Evolutionary conservation across 2,888 invertebrate species (phyloP).

Genomic region (Eupithecia vulgata): DNA sequence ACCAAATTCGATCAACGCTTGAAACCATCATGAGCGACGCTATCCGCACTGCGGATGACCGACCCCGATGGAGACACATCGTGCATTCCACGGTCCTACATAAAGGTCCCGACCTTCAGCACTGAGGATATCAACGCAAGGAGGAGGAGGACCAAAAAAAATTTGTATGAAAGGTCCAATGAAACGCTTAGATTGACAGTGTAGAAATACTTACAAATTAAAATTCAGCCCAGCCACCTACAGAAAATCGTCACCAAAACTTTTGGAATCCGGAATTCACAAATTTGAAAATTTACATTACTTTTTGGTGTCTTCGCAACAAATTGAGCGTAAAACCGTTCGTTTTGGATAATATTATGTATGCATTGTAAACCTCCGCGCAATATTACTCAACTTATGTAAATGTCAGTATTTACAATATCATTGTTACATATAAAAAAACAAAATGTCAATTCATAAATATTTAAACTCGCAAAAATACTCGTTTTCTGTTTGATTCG

Average conservation of each 20-base stretch:
- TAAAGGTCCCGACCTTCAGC: too few relatives aligned
- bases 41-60: too few relatives aligned
- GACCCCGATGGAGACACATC: too few relatives aligned
- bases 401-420: conserved; percentile 33
- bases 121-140: too few relatives aligned
- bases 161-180: background rate
- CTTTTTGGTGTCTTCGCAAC: conserved; percentile 2
- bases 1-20: too few relatives aligned
- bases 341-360: conserved; percentile 3
- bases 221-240: background rate
- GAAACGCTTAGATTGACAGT: background rate
- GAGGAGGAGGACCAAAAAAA: too few relatives aligned
- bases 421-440: conserved; percentile 19
- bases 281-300: background rate
- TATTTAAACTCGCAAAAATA: conserved; percentile 1
- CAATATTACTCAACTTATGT: conserved; percentile 6
- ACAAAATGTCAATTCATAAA: background rate
- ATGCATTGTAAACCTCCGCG: background rate
- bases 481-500: conserved; percentile 1
- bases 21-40: too few relatives aligned
- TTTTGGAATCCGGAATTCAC: background rate
- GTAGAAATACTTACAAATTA: background rate
- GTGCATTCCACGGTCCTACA: too few relatives aligned
- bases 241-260: background rate
- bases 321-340: background rate